phyloP scores from a whole-genome alignment of 2,888 invertebrate species.

The Cosmia pyralina region DNA sequence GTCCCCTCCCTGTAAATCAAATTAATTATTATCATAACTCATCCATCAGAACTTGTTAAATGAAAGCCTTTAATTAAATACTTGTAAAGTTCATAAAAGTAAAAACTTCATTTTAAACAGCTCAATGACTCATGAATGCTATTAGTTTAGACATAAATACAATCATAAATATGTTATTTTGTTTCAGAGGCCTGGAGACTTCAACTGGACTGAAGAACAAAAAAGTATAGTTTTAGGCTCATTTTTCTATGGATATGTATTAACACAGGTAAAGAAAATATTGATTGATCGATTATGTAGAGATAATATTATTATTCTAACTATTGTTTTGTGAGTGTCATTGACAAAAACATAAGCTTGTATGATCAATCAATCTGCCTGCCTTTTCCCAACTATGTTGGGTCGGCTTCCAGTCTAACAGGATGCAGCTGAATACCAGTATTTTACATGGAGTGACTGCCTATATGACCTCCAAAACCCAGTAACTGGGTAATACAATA shows the following conservation, averaged over 20 bases:
- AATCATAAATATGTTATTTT: conserved; percentile 41
- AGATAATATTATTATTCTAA: conserved; percentile 18
- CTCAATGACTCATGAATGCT: not conserved
- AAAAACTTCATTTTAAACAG: not conserved
- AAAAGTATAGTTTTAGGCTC: conserved; percentile 95
- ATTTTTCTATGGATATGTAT: conserved; percentile 95
- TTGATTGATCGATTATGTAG: not conserved
- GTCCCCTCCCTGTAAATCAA: not conserved
- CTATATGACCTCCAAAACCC: too few species aligned
- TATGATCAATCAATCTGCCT: too few species aligned
- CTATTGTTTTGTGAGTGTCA: not conserved
- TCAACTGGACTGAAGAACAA: conserved; percentile 94
- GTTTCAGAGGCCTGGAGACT: conserved; percentile 92
- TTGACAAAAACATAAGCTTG: conserved; percentile 13
- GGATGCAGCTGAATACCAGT: too few species aligned
- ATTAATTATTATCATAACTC: not conserved
- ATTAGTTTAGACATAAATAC: not conserved
- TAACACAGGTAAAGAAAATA: conserved; percentile 91
- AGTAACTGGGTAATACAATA: too few species aligned
- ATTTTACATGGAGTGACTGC: too few species aligned
- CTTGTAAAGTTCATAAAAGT: not conserved
- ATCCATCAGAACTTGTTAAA: not conserved
- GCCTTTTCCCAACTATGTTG: too few species aligned
- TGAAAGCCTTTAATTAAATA: not conserved
- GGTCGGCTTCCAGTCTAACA: too few species aligned